Evolutionary conservation across 2,113 vertebrate species (phyloP).

Genomic region (Eira barbara): DNA sequence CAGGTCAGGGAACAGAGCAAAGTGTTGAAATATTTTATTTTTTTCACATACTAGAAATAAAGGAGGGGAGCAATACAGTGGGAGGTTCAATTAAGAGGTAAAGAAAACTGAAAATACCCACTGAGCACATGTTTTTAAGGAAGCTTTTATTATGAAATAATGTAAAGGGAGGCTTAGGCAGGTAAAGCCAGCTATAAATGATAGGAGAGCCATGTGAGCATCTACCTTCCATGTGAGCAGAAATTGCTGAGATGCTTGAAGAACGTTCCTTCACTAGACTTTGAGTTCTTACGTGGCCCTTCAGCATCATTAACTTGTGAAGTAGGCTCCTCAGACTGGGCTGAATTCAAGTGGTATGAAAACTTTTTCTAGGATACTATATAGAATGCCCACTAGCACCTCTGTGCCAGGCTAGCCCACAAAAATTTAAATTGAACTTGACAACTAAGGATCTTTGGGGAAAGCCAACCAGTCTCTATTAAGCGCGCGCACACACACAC

Average conservation of each 20-base stretch:
- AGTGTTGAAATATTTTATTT: background rate
- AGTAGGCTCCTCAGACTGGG: background rate
- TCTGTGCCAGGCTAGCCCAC: background rate
- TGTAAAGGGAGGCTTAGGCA: background rate
- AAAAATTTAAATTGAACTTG: background rate
- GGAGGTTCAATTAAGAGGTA: background rate
- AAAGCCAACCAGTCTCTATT: background rate
- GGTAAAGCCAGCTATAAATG: background rate
- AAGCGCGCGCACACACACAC: background rate
- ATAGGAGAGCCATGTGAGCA: background rate
- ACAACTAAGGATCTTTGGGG: background rate
- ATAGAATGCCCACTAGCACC: background rate
- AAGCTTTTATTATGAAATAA: background rate
- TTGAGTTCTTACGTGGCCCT: background rate
- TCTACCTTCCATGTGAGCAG: background rate
- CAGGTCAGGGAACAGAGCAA: background rate
- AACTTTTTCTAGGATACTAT: background rate
- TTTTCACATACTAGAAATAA: background rate
- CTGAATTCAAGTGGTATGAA: background rate
- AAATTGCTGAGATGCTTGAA: background rate
- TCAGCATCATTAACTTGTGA: too few relatives aligned
- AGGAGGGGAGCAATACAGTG: background rate
- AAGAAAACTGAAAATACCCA: background rate
- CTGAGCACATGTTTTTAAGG: background rate
- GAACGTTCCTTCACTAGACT: background rate